phyloP scores from a whole-genome alignment of 2,113 vertebrate species.

The Haplochromis vanheusdeni region DNA sequence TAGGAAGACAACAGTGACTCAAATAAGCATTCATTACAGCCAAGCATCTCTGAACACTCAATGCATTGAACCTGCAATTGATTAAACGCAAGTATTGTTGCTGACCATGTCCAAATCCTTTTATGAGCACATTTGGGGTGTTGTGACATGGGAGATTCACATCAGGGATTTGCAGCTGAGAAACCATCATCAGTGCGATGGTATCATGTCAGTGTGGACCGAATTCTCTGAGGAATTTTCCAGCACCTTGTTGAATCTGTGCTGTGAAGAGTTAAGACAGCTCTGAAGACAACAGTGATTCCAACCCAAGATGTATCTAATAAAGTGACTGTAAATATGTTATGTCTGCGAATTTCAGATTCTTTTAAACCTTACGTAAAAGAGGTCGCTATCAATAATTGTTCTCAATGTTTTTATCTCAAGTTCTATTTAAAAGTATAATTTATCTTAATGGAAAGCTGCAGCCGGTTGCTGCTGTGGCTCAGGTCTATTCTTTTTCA shows the following conservation, averaged over 20 bases:
- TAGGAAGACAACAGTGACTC: background rate
- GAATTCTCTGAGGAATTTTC: background rate
- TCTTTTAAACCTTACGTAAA: background rate
- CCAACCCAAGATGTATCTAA: background rate
- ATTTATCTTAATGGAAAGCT: slow-evolving; percentile 8
- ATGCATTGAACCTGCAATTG: background rate
- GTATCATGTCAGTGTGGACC: background rate
- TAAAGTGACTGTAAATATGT: background rate
- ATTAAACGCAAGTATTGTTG: background rate
- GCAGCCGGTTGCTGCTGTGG: background rate
- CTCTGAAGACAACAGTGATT: background rate
- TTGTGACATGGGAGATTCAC: background rate
- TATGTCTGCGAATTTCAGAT: background rate
- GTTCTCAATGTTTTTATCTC: background rate
- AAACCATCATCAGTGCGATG: background rate
- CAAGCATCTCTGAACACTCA: background rate
- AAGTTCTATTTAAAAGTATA: slow-evolving; percentile 24
- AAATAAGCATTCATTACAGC: background rate
- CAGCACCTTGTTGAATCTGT: background rate
- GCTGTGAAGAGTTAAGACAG: background rate
- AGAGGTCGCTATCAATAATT: background rate
- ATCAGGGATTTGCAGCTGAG: background rate
- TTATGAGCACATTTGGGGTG: background rate
- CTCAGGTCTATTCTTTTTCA: background rate
- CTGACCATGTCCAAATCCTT: background rate